phyloP scores from a whole-genome alignment of 2,888 invertebrate genomes.

The Hyppa rectilinea region DNA sequence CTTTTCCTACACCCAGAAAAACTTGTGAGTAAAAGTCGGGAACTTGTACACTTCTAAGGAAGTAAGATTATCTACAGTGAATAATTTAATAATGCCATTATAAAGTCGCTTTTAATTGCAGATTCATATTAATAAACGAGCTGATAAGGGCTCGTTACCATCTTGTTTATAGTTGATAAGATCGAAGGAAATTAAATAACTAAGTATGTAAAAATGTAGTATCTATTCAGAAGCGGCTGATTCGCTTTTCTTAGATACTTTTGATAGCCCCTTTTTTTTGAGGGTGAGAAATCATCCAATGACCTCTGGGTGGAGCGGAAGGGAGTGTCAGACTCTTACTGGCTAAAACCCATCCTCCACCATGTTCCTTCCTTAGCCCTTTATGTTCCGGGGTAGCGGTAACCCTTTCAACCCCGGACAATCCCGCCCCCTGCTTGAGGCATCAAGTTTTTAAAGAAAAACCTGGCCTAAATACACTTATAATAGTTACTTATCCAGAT shows the following conservation, averaged over 20 bases:
- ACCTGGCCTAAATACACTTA: background rate
- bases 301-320: too few species aligned
- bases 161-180: conserved; percentile 32
- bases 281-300: too few species aligned
- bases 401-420: too few species aligned
- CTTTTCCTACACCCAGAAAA: conserved; percentile 14
- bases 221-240: background rate
- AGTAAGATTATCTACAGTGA: conserved; percentile 32
- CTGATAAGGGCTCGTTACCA: conserved; percentile 12
- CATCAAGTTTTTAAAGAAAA: background rate
- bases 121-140: conserved; percentile 30
- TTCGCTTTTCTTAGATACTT: background rate
- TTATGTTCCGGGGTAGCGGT: too few species aligned
- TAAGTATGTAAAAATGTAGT: background rate
- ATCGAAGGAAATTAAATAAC: conserved; percentile 24
- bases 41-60: conserved; percentile 37
- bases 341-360: too few species aligned
- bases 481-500: too few species aligned
- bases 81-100: conserved; percentile 52
- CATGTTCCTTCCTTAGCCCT: too few species aligned
- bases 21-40: conserved; percentile 31
- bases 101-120: conserved; percentile 40
- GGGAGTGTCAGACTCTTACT: too few species aligned
- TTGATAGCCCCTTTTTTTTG: too few species aligned
- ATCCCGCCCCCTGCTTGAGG: too few species aligned